Percentiles rank a stretch among this genome's conserved stretches.
These are phyloP conservation scores for Drosophila melanogaster DNA, from an alignment of 1,140 invertebrate species.

Conservation along the genomic window Release_6_plus_ISO1_MT NT_037436.4:10153501-10154000, in stretches of 20 bases:
- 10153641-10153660: conserved; percentile 81
- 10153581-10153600: neutral
- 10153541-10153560: conserved; percentile 23
- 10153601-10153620: conserved; percentile 63
- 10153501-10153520: conserved; percentile 1
- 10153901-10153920: conserved; percentile 18
- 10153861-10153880: conserved; percentile 14
- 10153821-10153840: conserved; percentile 17
- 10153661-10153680: conserved; percentile 80
- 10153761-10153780: neutral
- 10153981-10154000: conserved; percentile 25
- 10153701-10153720: conserved; percentile 82
- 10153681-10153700: conserved; percentile 82
- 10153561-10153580: neutral
- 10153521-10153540: conserved; percentile 33
- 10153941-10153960: conserved; percentile 22
- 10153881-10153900: conserved; percentile 19
- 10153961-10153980: neutral
- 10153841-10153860: conserved; percentile 13
- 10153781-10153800: conserved; percentile 1
- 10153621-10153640: conserved; percentile 83
- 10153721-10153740: conserved; percentile 67
- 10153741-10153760: conserved; percentile 69
- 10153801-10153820: conserved; percentile 24
- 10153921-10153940: conserved; percentile 11